Evolutionary conservation across 2,888 invertebrate species (phyloP), one percentile per base, ranked within the genome.

Genomic region (Cryptocheilus praepositus): DNA sequence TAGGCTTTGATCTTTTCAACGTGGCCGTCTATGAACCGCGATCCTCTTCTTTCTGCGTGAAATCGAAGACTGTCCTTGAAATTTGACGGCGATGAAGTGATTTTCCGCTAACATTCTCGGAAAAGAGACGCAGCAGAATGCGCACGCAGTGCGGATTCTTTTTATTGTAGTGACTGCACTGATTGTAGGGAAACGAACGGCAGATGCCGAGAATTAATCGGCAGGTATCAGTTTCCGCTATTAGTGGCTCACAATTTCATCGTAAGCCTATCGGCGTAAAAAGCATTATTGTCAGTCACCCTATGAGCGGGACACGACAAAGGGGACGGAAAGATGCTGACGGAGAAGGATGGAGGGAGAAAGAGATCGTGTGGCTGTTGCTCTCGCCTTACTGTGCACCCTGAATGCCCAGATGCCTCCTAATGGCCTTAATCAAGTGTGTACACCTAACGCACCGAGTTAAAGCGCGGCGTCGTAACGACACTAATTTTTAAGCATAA

Each of bases 401-500:
- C 76, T 67, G 64, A 69, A 78, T 54, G 79, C 83, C 80, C 83
- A 80, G 81, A 81, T 88, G 87, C 79, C 69, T 82, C 73, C 81
- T 88, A 88, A 88, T 87, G 78, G 88, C 83, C 82, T 85, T 86
- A 88, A 88, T 87, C 84, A 88, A 88, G 88, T 88, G 88, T 88
- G 85, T 86, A 83, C 85, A 83, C 83, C 78, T 77, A 65, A 64
- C 79, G 79, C 79, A 83, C 80, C 77, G 79, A 81, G 77, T 79
- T 77, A 77, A 70, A 69, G 64, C 76, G 79, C 81, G 55, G 72
- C 73, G 73, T 81, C 78, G 81, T 83, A 85, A 85, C 83, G 82
- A 85, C 80, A 84, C 87, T 88, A 88, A 88, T 88, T 88, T 86
- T 86, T 88, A 85, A 88, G 88, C 88, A 88, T 88, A 87, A 86